Evolutionary conservation across 2,888 invertebrate species (phyloP).

Genomic region (Elysia crispata): DNA sequence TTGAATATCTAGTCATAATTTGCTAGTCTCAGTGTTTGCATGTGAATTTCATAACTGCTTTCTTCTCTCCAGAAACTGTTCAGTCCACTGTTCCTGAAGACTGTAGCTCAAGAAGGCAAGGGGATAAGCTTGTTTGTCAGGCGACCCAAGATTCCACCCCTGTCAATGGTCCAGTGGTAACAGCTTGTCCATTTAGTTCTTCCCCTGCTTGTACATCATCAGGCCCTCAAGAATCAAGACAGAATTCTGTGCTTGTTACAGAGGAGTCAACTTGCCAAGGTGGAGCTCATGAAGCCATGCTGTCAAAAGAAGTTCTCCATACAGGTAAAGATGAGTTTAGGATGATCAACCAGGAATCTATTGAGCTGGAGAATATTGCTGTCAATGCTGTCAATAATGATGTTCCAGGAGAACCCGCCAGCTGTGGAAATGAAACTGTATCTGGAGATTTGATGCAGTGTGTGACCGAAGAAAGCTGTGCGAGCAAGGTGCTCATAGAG

Average conservation of each 20-base stretch:
- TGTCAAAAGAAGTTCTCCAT: conserved; percentile 32
- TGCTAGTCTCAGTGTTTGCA: too few species aligned
- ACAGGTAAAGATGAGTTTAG: conserved; percentile 33
- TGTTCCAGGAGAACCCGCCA: too few species aligned
- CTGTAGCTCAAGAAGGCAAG: background rate
- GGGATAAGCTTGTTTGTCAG: conserved; percentile 6
- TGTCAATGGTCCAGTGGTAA: conserved; percentile 61
- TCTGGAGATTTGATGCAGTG: too few species aligned
- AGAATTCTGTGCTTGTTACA: conserved; percentile 60
- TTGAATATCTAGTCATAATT: too few species aligned
- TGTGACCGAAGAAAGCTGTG: too few species aligned
- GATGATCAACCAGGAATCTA: background rate
- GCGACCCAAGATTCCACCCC: background rate
- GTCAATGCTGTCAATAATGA: conserved; percentile 27
- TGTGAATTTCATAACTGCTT: background rate
- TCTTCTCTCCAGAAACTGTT: background rate
- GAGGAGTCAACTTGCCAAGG: conserved; percentile 21
- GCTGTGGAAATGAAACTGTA: too few species aligned
- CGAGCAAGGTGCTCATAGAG: too few species aligned
- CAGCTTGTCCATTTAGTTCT: conserved; percentile 1
- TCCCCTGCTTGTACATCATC: conserved; percentile 36
- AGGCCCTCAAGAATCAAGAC: conserved; percentile 35
- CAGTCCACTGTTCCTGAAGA: conserved; percentile 4
- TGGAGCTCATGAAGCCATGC: background rate
- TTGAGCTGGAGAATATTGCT: background rate